A percentile compares a stretch with the other conserved stretches of the same genome.
Conservation (phyloP, 2,113 vertebrate species). For the Cygnus buccinator region DNA sequence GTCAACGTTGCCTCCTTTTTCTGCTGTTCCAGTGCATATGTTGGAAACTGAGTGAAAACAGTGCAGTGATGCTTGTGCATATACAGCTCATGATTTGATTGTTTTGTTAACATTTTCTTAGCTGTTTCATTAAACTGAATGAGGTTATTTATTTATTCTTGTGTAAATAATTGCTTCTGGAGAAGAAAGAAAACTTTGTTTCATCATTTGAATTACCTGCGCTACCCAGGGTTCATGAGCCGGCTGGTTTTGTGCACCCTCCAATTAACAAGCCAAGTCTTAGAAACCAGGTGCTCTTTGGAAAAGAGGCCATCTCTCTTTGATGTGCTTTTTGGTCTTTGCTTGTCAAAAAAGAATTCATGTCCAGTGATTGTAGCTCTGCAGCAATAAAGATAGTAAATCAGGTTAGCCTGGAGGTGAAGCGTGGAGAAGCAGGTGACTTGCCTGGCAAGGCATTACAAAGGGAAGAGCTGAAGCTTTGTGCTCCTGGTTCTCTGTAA, state of each 20-base stretch:
- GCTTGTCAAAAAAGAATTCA: neutral
- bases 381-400: neutral
- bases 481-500: neutral
- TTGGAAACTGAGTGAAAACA: neutral
- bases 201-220: neutral
- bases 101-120: neutral
- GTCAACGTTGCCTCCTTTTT: neutral
- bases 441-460: neutral
- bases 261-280: neutral
- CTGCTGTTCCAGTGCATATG: fast-evolving
- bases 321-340: neutral
- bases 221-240: too few relatives aligned
- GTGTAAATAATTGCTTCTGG: neutral
- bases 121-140: neutral
- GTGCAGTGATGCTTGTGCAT: neutral
- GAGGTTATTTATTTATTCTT: neutral
- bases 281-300: neutral
- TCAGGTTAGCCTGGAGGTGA: neutral
- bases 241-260: neutral
- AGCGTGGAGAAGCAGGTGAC: neutral
- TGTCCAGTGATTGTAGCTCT: neutral
- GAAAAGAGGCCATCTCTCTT: neutral
- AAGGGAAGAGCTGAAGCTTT: neutral
- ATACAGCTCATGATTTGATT: neutral
- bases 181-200: neutral